phyloP scores from a whole-genome alignment of 2,113 vertebrate species.

The Laterallus jamaicensis region DNA sequence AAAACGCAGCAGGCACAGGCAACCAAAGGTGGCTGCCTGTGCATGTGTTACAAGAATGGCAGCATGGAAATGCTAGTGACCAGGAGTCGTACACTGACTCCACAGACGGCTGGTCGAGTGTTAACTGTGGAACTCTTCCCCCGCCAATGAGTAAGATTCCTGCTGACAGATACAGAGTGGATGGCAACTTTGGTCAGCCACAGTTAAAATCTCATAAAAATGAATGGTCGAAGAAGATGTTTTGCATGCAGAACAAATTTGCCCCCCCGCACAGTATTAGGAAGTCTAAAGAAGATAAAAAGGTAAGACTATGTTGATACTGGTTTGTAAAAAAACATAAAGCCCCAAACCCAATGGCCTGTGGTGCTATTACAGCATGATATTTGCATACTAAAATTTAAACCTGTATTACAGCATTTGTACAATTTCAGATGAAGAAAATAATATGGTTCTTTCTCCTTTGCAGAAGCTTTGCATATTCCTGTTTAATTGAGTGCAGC shows the following conservation, averaged over 20 bases:
- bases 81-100: slow-evolving; percentile 98
- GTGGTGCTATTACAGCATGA: not conserved
- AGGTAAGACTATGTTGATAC: slow-evolving; percentile 76
- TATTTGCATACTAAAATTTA: not conserved
- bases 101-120: slow-evolving; percentile 95
- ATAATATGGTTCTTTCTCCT: not conserved
- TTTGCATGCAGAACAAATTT: slow-evolving; percentile 81
- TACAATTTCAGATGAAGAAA: not conserved
- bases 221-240: slow-evolving; percentile 91
- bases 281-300: slow-evolving; percentile 87
- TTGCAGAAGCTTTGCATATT: not conserved
- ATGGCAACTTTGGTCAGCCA: slow-evolving; percentile 80
- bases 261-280: slow-evolving; percentile 78
- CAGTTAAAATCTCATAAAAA: slow-evolving; percentile 81
- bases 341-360: not conserved
- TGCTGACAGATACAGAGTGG: slow-evolving; percentile 91
- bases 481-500: slow-evolving; percentile 18
- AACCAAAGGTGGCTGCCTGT: slow-evolving; percentile 90
- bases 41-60: slow-evolving; percentile 92
- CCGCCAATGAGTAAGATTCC: slow-evolving; percentile 98
- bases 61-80: slow-evolving; percentile 86
- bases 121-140: slow-evolving; percentile 95
- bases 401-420: not conserved
- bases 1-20: slow-evolving; percentile 52
- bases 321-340: not conserved